phyloP scores from a whole-genome alignment of 35 echinoderm and acorn worm genomes.

The Eucidaris tribuloides region DNA sequence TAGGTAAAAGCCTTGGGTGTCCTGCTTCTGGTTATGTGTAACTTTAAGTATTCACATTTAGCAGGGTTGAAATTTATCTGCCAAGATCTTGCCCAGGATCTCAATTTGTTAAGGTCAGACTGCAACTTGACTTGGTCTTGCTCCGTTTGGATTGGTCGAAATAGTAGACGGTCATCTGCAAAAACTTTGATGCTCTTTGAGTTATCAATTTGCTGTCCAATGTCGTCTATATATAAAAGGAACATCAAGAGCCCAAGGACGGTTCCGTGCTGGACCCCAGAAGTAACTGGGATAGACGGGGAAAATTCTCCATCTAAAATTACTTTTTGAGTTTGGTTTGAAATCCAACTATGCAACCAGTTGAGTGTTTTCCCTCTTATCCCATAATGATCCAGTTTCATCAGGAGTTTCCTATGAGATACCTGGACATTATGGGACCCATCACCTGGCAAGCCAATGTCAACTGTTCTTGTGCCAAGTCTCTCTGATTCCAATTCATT shows the following conservation, averaged over 20 bases:
- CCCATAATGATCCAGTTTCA: conserved; percentile 8
- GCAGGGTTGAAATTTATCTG: conserved; percentile 14
- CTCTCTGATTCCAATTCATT: too few relatives aligned
- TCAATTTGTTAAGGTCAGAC: conserved; percentile 9
- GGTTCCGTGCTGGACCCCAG: conserved; percentile 19
- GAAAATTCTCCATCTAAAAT: conserved; percentile 32
- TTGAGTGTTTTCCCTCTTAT: neutral
- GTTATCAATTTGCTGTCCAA: conserved; percentile 3
- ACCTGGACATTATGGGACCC: too few relatives aligned
- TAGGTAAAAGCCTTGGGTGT: neutral
- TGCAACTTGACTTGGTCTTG: conserved; percentile 14
- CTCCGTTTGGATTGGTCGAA: conserved; percentile 6
- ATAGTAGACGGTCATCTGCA: conserved; percentile 39
- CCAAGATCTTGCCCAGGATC: neutral
- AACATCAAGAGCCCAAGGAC: neutral
- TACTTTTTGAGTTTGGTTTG: conserved; percentile 28
- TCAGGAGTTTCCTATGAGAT: conserved; percentile 21
- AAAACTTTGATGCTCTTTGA: conserved; percentile 9
- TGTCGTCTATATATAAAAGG: conserved; percentile 6
- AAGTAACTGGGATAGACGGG: neutral
- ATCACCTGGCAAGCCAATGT: too few relatives aligned
- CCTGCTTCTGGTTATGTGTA: conserved; percentile 17
- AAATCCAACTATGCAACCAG: conserved; percentile 20
- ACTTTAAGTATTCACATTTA: conserved; percentile 13
- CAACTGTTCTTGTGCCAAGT: too few relatives aligned